Evolutionary conservation across 53 echinoderm and acorn worm genomes (phyloP).

Genomic region (Paracentrotus lividus): DNA sequence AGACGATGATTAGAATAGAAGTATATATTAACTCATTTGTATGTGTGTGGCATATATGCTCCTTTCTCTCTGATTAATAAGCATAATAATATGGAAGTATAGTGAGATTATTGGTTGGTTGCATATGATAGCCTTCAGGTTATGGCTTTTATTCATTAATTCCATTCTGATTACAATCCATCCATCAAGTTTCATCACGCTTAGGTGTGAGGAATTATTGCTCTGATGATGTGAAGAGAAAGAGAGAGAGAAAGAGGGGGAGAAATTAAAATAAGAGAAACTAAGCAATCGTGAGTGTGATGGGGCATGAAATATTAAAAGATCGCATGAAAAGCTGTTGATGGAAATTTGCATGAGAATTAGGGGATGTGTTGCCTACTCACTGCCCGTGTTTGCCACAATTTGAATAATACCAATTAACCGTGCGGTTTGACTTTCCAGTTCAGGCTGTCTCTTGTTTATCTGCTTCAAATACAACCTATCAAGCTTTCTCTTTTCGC

Average conservation of each 20-base stretch:
- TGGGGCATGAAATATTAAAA: slow-evolving; percentile 59
- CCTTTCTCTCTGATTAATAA: slow-evolving; percentile 43
- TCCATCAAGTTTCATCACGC: slow-evolving; percentile 53
- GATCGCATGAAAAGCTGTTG: slow-evolving; percentile 45
- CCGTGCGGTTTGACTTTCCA: slow-evolving; percentile 55
- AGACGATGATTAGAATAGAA: background rate
- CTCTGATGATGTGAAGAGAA: slow-evolving; percentile 26
- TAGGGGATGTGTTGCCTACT: background rate
- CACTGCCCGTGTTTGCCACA: slow-evolving; percentile 31
- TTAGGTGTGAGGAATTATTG: slow-evolving; percentile 36
- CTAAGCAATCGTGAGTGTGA: slow-evolving; percentile 39
- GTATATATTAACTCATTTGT: background rate
- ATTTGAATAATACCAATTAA: slow-evolving; percentile 65
- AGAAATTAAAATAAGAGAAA: slow-evolving; percentile 43
- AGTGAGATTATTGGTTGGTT: slow-evolving; percentile 39
- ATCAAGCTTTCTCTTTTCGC: background rate
- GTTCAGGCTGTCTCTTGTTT: slow-evolving; percentile 50
- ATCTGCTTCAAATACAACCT: slow-evolving; percentile 36
- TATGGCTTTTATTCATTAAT: slow-evolving; percentile 66
- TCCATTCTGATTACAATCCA: slow-evolving; percentile 53
- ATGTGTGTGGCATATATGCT: background rate
- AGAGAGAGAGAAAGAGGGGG: slow-evolving; percentile 10
- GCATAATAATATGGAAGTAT: slow-evolving; percentile 4
- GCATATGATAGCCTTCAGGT: slow-evolving; percentile 38
- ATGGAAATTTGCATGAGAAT: slow-evolving; percentile 57